A percentile compares a stretch with the other conserved stretches of the same genome.
Evolutionary conservation across 2,113 vertebrate species (phyloP).

Genomic region (Ophthalmolycus amberensis): DNA sequence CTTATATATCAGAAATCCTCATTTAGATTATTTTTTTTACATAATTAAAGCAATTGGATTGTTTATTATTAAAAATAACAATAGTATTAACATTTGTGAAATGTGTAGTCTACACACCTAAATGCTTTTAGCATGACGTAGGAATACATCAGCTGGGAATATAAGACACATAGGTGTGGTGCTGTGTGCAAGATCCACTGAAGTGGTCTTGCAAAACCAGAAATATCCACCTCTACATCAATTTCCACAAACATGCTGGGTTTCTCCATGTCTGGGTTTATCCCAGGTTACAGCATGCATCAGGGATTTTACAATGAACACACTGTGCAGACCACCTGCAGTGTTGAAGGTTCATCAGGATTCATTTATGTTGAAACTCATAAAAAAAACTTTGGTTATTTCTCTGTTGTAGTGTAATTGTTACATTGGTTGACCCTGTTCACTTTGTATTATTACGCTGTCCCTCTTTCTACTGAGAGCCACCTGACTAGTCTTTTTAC

Average conservation of each 20-base stretch:
- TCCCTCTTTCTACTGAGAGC: neutral
- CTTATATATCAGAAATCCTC: constrained; percentile 1
- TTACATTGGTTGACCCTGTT: neutral
- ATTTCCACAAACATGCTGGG: neutral
- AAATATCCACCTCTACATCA: neutral
- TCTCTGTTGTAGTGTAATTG: neutral
- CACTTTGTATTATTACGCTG: neutral
- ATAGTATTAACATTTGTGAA: neutral
- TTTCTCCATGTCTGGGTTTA: constrained; percentile 12
- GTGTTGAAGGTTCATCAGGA: neutral
- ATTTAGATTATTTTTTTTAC: neutral
- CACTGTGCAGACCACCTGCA: neutral
- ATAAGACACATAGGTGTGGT: neutral
- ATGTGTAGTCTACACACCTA: neutral
- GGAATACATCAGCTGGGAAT: neutral
- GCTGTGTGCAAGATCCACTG: neutral
- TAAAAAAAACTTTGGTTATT: neutral
- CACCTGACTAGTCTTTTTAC: neutral
- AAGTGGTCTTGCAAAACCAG: neutral
- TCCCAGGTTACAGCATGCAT: neutral
- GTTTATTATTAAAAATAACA: neutral
- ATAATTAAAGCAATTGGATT: neutral
- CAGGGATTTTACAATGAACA: constrained; percentile 19
- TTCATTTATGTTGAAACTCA: neutral
- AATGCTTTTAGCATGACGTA: neutral